A percentile compares a stretch with the other conserved stretches of the same genome.
phyloP scores from a whole-genome alignment of 2,888 invertebrate genomes.

The Dicroscelio sp. region DNA sequence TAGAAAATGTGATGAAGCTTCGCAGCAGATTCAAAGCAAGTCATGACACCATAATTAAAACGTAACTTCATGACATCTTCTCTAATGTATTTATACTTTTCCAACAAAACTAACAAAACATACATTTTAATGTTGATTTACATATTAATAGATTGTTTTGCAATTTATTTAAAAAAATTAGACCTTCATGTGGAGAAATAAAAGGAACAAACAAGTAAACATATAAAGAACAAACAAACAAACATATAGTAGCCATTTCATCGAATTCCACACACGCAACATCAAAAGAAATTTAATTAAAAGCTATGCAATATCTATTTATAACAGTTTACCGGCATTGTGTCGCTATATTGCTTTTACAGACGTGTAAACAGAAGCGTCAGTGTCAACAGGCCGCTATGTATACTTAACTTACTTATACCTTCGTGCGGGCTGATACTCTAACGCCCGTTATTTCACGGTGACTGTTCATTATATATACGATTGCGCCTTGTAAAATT shows the following conservation, averaged over 20 bases:
- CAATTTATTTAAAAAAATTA: too few species aligned
- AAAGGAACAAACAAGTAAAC: background rate
- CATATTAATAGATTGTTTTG: too few species aligned
- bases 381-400: constrained; percentile 47
- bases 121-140: too few species aligned
- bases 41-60: too few species aligned
- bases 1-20: too few species aligned
- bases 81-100: too few species aligned
- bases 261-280: background rate
- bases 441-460: constrained; percentile 8
- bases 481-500: too few species aligned
- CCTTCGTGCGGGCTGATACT: background rate
- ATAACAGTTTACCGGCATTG: constrained; percentile 41
- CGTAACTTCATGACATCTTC: too few species aligned
- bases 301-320: constrained; percentile 37
- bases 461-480: too few species aligned
- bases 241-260: background rate
- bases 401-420: constrained; percentile 47
- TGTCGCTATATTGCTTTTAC: constrained; percentile 47
- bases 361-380: constrained; percentile 48
- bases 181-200: too few species aligned
- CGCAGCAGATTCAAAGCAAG: too few species aligned
- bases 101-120: too few species aligned
- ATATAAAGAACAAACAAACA: background rate
- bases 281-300: constrained; percentile 54